Base-by-base conservation (phyloP, 2,113 vertebrate species). In the Poeciliopsis retropinna region DNA sequence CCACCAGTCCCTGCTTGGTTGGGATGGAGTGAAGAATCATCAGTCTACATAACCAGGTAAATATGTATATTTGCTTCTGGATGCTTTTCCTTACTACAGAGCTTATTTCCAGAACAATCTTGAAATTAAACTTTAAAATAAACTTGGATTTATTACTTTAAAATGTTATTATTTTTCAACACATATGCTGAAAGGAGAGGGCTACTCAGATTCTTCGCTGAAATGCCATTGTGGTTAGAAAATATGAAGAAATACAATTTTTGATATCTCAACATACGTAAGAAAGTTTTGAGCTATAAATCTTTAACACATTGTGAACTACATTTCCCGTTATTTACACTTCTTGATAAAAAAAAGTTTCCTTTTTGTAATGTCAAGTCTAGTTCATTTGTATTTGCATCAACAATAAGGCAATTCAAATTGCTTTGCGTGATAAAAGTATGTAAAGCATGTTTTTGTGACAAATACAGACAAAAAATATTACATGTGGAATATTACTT, bases 11-110 rank as follows among this genome's bases (percentile, higher is more conserved):
- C 57, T 39, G 41, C 60, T 64, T 61, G 64, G 32, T 76, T 78
- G 66, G 70, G 67, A 84, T 84, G 75, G 84, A 91, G 62, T 91
- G 85, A 91, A 70, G 73, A 73, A 44, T 76, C 75, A 64, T 39
- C 66, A 61, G 31, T 37, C 61, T 70, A 39, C 67, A 87, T 60
- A 70, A 82, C 60, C 62, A 89, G 90, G 91, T 92, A 87, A 80
- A 67, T 37, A 57, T 13, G 5, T 47, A 27, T 3, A 31, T 70
- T n/a, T 9, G 22, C 6, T 54, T 76, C 29, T 67, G 70, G 32
- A 7, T 62, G 28, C 60, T 13, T 22, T 27, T n/a, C 13, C 19
- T 27, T 0, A 4, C 44, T 47, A 17, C 5, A 47, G 44, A 47
- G 14, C 5, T 15, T 4, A 17, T 47, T 47, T 47, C 44, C 44